phyloP scores from a whole-genome alignment of 2,888 invertebrate species.

The Drosophila mettleri region DNA sequence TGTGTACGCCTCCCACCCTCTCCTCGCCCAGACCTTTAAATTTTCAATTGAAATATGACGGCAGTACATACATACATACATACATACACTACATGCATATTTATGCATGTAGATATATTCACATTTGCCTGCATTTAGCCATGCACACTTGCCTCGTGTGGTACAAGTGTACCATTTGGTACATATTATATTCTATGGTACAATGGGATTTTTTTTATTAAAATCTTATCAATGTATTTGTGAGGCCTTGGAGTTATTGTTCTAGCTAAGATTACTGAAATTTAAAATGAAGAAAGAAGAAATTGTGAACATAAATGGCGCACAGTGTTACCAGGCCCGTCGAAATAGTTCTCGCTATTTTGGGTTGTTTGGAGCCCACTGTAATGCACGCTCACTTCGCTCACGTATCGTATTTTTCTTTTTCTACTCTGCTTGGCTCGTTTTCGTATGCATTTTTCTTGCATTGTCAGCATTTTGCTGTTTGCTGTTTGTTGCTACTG shows the following conservation, averaged over 20 bases:
- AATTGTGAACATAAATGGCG: conserved; percentile 13
- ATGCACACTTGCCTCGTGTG: conserved; percentile 23
- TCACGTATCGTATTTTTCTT: conserved; percentile 54
- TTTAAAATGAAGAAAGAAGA: neutral
- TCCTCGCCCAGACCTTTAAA: conserved; percentile 59
- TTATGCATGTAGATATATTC: conserved; percentile 12
- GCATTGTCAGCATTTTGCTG: conserved; percentile 77
- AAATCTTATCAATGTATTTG: neutral
- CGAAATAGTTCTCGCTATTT: conserved; percentile 1
- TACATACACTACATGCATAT: conserved; percentile 11
- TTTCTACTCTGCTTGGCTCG: conserved; percentile 39
- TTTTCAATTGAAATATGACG: conserved; percentile 76
- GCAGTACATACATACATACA: conserved; percentile 33
- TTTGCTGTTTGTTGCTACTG: conserved; percentile 31
- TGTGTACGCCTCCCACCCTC: conserved; percentile 3
- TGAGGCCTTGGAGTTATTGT: neutral
- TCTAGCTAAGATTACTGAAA: neutral
- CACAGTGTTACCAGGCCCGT: conserved; percentile 44
- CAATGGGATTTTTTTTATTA: neutral
- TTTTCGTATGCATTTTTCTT: conserved; percentile 74
- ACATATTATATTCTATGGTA: neutral
- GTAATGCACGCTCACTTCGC: conserved; percentile 52
- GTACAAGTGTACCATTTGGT: conserved; percentile 11
- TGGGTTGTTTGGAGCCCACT: conserved; percentile 25
- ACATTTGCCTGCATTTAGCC: conserved; percentile 12